Evolutionary conservation across 30 jellyfish, hydroid and myxozoan genomes (phyloP).

Genomic region (Turritopsis dohrnii): DNA sequence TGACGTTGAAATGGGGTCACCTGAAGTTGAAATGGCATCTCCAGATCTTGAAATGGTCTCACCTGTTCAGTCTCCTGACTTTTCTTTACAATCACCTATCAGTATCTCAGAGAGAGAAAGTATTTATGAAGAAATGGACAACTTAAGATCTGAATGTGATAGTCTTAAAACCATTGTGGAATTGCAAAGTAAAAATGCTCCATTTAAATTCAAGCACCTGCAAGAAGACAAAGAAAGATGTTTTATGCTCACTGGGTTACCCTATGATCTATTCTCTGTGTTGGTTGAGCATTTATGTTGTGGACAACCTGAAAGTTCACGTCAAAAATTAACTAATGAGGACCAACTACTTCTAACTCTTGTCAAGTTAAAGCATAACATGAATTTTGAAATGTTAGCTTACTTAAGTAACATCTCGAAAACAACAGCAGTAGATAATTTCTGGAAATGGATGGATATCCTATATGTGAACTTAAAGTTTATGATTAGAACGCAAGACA

Average conservation of each 20-base stretch:
- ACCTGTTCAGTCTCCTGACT: too few species aligned
- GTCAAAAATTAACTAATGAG: not conserved
- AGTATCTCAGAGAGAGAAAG: too few species aligned
- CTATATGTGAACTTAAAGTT: not conserved
- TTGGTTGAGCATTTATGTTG: not conserved
- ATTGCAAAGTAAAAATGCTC: not conserved
- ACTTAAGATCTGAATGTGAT: too few species aligned
- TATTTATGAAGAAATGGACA: too few species aligned
- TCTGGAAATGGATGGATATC: slow-evolving; percentile 7
- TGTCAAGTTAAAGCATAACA: not conserved
- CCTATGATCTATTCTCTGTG: not conserved
- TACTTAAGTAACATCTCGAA: not conserved
- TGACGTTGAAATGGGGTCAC: too few species aligned
- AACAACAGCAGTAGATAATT: not conserved
- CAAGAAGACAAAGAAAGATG: not conserved
- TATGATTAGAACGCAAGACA: not conserved
- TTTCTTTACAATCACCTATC: too few species aligned
- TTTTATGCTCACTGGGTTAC: too few species aligned
- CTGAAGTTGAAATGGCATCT: too few species aligned
- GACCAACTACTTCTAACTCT: not conserved
- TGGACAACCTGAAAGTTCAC: not conserved
- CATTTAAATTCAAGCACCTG: not conserved
- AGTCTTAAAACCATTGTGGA: not conserved
- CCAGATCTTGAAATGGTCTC: too few species aligned
- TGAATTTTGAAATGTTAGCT: slow-evolving; percentile 1